phyloP scores from a whole-genome alignment of 2,113 vertebrate genomes.

The Brevimyrus niger region DNA sequence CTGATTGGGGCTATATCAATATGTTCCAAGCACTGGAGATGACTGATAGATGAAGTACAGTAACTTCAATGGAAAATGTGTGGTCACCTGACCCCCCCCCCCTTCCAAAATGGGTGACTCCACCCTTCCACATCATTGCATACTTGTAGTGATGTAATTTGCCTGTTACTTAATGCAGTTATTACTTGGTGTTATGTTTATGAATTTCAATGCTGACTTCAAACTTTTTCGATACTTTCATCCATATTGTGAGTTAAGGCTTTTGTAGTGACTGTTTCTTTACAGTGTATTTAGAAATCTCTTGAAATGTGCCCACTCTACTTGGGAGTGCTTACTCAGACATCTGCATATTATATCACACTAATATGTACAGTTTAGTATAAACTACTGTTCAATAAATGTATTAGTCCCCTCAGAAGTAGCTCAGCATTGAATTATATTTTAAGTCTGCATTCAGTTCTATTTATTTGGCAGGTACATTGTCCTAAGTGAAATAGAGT shows the following conservation, averaged over 20 bases:
- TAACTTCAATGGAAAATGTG: too few relatives aligned
- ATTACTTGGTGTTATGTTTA: background rate
- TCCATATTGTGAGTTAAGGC: background rate
- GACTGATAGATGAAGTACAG: background rate
- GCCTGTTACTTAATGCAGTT: background rate
- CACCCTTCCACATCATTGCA: background rate
- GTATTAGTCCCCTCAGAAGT: background rate
- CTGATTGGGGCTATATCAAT: background rate
- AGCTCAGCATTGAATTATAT: background rate
- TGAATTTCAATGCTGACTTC: background rate
- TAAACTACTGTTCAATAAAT: background rate
- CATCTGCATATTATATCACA: background rate
- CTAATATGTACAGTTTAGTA: background rate
- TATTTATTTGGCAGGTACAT: background rate
- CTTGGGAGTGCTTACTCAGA: background rate
- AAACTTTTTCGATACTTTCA: background rate
- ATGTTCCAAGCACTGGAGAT: background rate
- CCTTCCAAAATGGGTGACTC: background rate
- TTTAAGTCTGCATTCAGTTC: background rate
- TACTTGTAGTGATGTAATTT: background rate
- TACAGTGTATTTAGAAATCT: background rate
- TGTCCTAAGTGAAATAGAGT: background rate
- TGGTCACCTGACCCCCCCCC: background rate
- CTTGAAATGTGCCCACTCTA: background rate
- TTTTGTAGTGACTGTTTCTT: background rate